Base-by-base conservation (phyloP, 2,113 vertebrate species). In the Cavia porcellus region DNA sequence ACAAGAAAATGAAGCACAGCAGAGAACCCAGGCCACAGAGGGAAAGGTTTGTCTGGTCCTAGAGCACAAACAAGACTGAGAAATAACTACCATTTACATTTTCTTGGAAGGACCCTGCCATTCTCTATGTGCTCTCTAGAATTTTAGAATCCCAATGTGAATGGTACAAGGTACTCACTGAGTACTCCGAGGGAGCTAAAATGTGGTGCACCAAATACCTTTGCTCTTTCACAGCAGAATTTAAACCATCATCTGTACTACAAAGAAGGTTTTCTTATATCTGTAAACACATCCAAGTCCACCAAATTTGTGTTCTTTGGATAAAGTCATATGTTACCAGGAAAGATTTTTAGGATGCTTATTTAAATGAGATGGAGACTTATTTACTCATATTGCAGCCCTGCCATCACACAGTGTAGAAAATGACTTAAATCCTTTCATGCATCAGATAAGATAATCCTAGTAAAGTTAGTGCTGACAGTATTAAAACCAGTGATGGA, bases 361-460 rank as follows among this genome's bases (percentile, higher is more conserved):
- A n/a, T 98, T 98, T 96, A 97, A 88, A 96, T 96, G 28, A 98
- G 83, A 98, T 97, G 94, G 85, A 64, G 93, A 90, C 45, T 95
- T 93, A 89, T 97, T 92, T 90, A 64, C 85, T 96, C 89, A 75
- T 97, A 68, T 64, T 97, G 92, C 90, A 96, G 72, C 86, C 94
- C 86, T 94, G 95, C 24, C 96, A 84, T 96, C 90, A 92, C 95
- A 85, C 57, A 90, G 95, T 92, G 77, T 98, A 95, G 98, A 98
- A 98, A 98, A 98, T 98, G 95, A 98, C 97, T 75, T 97, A 97
- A 96, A 94, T 62, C 97, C 86, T 98, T 97, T 98, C 98, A 98
- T 98, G 98, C 96, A 98, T 98, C 97, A 98, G 96, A 98, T 97
- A 98, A 95, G 94, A 96, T 98, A 98, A 98, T 98, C 98, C 97